phyloP scores from a whole-genome alignment of 1,140 invertebrate species.

The Lepidotrigona ventralis region DNA sequence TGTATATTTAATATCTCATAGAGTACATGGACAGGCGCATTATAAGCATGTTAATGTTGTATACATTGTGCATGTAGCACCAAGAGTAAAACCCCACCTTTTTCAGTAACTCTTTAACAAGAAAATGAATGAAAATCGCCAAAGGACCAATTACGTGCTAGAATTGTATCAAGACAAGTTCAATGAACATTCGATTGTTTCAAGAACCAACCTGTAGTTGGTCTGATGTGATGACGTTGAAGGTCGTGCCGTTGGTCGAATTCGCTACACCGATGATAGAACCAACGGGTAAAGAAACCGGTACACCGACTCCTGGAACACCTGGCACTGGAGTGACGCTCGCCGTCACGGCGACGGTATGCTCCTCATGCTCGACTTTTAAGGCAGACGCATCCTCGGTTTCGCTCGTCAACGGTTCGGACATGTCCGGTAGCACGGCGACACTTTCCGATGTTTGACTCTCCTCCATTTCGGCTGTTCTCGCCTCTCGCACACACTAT shows the following conservation, averaged over 20 bases:
- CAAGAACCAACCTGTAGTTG: conserved; percentile 83
- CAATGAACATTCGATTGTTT: neutral
- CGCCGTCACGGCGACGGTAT: conserved; percentile 75
- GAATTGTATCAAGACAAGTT: neutral
- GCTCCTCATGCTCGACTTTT: conserved; percentile 77
- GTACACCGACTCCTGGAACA: conserved; percentile 82
- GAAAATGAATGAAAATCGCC: neutral
- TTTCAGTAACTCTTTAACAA: neutral
- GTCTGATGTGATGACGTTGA: conserved; percentile 91
- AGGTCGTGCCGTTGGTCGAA: conserved; percentile 83
- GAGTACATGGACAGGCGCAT: neutral
- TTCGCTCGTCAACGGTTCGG: conserved; percentile 82
- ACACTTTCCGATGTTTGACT: conserved; percentile 81
- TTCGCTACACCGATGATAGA: conserved; percentile 86
- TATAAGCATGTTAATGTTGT: neutral
- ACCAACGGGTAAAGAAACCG: conserved; percentile 88
- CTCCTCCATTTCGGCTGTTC: conserved; percentile 80
- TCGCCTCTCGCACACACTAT: conserved; percentile 64
- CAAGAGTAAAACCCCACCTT: neutral
- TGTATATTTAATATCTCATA: neutral
- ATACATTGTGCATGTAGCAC: neutral
- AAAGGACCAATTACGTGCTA: neutral
- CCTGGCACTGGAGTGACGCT: conserved; percentile 70
- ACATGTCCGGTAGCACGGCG: conserved; percentile 82
- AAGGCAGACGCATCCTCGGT: conserved; percentile 77